These are phyloP conservation scores for Pyralis farinalis DNA, from an alignment of 2,888 invertebrate genomes.

Conservation along the genomic window DNA sequence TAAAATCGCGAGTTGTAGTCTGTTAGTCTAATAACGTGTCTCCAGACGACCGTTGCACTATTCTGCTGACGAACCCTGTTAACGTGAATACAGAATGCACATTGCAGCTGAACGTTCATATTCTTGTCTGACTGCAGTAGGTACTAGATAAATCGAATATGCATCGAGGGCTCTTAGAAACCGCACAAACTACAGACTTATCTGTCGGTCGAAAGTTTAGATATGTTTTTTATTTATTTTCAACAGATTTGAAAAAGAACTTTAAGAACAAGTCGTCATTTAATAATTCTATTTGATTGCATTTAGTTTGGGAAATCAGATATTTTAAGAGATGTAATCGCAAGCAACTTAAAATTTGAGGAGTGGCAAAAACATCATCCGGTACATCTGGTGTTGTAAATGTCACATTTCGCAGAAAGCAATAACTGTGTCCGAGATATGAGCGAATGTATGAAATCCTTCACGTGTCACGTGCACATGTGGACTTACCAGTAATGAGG, in stretches of 20 bases:
- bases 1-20: constrained; percentile 22
- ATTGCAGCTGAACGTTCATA: constrained; percentile 66
- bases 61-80: constrained; percentile 78
- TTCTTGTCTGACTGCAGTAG: constrained; percentile 38
- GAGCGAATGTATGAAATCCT: constrained; percentile 41
- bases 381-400: no score
- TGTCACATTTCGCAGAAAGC: constrained; percentile 20
- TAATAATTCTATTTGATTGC: no score
- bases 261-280: no score
- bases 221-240: no score
- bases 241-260: no score
- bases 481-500: constrained; percentile 64
- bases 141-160: constrained; percentile 33
- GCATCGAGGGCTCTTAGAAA: constrained; percentile 23
- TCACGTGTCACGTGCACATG: constrained; percentile 56
- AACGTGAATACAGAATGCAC: constrained; percentile 60
- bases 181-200: no score
- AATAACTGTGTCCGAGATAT: constrained; percentile 30
- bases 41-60: constrained; percentile 26
- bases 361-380: no score
- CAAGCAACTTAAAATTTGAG: no score
- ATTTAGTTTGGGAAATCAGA: neutral
- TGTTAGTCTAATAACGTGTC: neutral
- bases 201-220: no score
- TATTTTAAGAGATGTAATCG: no score